Base-by-base conservation (phyloP, 2,888 invertebrate species). In the Sinopyrophorus schimmeli region DNA sequence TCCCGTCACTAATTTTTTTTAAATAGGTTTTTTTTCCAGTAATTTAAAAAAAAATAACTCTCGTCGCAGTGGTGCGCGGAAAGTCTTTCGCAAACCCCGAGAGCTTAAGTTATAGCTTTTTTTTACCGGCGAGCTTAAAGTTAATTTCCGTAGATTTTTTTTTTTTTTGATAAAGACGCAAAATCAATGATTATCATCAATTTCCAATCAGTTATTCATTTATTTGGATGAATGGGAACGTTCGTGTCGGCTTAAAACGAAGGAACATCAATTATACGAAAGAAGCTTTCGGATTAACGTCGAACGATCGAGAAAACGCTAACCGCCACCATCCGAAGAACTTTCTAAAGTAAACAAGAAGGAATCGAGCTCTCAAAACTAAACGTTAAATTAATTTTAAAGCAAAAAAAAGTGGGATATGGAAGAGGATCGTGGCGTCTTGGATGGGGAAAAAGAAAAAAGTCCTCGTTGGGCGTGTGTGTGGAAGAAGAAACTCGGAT, bases 401-500 rank as follows among this genome's bases (percentile, higher is more conserved):
- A n/a, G n/a, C n/a, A n/a, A n/a, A n/a, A n/a, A n/a, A n/a, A n/a
- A n/a, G n/a, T n/a, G n/a, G n/a, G n/a, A n/a, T n/a, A n/a, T n/a
- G n/a, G n/a, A n/a, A n/a, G n/a, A n/a, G n/a, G n/a, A n/a, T n/a
- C n/a, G n/a, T n/a, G n/a, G n/a, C n/a, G n/a, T n/a, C n/a, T n/a
- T n/a, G n/a, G n/a, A n/a, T n/a, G n/a, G n/a, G n/a, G n/a, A n/a
- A n/a, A n/a, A n/a, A n/a, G n/a, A n/a, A n/a, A n/a, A n/a, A n/a
- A n/a, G n/a, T n/a, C n/a, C n/a, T n/a, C n/a, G n/a, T n/a, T n/a
- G n/a, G n/a, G n/a, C n/a, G n/a, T n/a, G n/a, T n/a, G n/a, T n/a
- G n/a, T n/a, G n/a, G n/a, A n/a, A n/a, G 40, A 41, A 44, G 38
- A 38, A 55, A 53, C 38, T 53, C 53, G 57, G 57, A 58, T 59